Evolutionary conservation across 2,888 invertebrate species (phyloP).

Genomic region (Scrobipalpa atriplicella): DNA sequence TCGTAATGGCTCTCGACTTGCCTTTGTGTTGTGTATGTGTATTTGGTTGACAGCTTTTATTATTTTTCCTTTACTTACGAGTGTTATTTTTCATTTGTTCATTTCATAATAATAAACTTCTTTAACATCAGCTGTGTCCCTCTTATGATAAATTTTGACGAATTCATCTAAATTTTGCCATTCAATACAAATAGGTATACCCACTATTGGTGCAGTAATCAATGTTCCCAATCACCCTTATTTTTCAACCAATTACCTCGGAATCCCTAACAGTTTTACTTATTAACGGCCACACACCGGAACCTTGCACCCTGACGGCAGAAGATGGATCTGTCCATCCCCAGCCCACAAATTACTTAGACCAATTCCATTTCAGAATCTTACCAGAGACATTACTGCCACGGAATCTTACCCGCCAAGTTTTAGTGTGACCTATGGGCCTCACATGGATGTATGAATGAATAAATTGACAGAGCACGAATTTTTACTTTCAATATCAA

Average conservation of each 20-base stretch:
- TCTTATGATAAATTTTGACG: background rate
- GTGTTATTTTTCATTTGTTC: background rate
- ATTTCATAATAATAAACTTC: background rate
- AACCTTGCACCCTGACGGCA: conserved; percentile 51
- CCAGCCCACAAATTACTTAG: conserved; percentile 70
- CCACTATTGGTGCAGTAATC: conserved; percentile 9
- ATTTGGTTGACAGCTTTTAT: background rate
- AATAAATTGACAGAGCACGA: background rate
- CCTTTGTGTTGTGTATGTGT: background rate
- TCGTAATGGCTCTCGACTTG: conserved; percentile 15
- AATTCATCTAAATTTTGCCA: too few relatives aligned
- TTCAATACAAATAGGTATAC: background rate
- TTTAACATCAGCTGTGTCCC: background rate
- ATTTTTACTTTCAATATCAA: conserved; percentile 25
- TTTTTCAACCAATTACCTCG: conserved; percentile 47
- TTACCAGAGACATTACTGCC: conserved; percentile 73
- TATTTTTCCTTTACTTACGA: background rate
- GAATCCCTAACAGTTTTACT: conserved; percentile 36
- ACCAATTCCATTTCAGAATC: conserved; percentile 75
- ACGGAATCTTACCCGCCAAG: conserved; percentile 63
- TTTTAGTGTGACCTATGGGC: conserved; percentile 53
- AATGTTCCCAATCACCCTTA: conserved; percentile 28
- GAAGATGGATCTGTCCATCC: conserved; percentile 63
- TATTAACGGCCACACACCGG: conserved; percentile 41
- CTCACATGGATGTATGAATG: conserved; percentile 42